Conservation (phyloP, 1,140 invertebrate genomes). For the Drosophila nigromelanica region DNA sequence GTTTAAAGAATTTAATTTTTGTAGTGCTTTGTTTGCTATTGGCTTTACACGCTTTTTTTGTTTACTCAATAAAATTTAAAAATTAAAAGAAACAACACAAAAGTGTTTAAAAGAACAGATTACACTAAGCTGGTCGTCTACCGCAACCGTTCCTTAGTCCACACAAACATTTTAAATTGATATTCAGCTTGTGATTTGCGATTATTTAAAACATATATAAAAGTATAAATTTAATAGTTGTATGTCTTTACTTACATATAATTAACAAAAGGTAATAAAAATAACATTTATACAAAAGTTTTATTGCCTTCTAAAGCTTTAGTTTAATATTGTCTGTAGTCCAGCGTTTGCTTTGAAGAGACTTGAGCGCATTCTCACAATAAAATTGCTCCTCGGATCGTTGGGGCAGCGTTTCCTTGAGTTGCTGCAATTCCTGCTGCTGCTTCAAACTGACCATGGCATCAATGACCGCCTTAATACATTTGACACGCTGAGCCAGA, state of each 20-base stretch:
- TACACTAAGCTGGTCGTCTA: background rate
- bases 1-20: conserved; percentile 73
- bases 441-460: conserved; percentile 75
- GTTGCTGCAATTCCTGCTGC: conserved; percentile 67
- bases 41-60: conserved; percentile 64
- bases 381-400: conserved; percentile 80
- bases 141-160: background rate
- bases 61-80: conserved; percentile 66
- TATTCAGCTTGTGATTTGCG: conserved; percentile 79
- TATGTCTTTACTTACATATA: conserved; percentile 52
- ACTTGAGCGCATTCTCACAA: conserved; percentile 79
- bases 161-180: conserved; percentile 54
- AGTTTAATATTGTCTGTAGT: conserved; percentile 80
- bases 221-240: conserved; percentile 54
- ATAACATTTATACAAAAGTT: conserved; percentile 68
- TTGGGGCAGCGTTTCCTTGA: conserved; percentile 65
- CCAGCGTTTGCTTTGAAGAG: conserved; percentile 80
- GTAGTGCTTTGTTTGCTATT: conserved; percentile 73
- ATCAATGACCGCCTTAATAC: conserved; percentile 76
- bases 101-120: conserved; percentile 26
- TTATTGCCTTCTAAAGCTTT: conserved; percentile 49
- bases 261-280: conserved; percentile 62
- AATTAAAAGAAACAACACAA: conserved; percentile 17
- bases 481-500: conserved; percentile 71
- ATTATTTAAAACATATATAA: conserved; percentile 65